These are phyloP conservation scores for Chalcosyrphus nemorum DNA, from an alignment of 2,888 invertebrate genomes.

Conservation along the genomic window DNA sequence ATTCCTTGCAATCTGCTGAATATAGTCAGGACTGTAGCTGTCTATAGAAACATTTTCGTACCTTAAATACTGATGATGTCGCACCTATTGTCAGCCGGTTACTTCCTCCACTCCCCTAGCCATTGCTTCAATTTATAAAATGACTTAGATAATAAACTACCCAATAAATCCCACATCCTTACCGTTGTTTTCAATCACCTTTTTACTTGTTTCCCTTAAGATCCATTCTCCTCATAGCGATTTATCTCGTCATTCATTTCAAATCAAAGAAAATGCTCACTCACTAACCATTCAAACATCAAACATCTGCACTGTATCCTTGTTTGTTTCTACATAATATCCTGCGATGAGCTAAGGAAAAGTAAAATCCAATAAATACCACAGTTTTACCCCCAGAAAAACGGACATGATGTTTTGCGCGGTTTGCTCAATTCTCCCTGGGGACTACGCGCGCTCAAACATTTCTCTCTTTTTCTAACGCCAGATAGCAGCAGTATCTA, in stretches of 20 bases:
- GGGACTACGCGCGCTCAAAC: conserved; percentile 13
- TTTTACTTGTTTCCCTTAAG: not conserved
- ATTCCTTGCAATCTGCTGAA: no score
- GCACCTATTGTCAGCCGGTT: no score
- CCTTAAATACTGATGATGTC: no score
- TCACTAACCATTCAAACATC: conserved; percentile 19
- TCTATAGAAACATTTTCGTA: no score
- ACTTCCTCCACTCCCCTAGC: no score
- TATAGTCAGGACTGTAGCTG: no score
- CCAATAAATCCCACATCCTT: not conserved
- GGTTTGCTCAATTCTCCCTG: conserved; percentile 32
- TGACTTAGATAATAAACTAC: no score
- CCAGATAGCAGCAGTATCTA: conserved; percentile 1
- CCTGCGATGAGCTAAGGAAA: not conserved
- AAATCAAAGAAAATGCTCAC: conserved; percentile 5
- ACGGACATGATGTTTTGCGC: conserved; percentile 42
- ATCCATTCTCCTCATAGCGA: not conserved
- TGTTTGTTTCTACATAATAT: not conserved
- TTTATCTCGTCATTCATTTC: conserved; percentile 29
- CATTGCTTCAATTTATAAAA: no score
- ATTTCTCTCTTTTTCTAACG: no score
- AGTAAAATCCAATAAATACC: conserved; percentile 50
- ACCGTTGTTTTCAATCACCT: not conserved
- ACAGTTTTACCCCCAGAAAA: conserved; percentile 32
- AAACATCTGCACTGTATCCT: conserved; percentile 60